Base-by-base conservation (phyloP, 2,888 invertebrate genomes). In the Calameuta pallipes region DNA sequence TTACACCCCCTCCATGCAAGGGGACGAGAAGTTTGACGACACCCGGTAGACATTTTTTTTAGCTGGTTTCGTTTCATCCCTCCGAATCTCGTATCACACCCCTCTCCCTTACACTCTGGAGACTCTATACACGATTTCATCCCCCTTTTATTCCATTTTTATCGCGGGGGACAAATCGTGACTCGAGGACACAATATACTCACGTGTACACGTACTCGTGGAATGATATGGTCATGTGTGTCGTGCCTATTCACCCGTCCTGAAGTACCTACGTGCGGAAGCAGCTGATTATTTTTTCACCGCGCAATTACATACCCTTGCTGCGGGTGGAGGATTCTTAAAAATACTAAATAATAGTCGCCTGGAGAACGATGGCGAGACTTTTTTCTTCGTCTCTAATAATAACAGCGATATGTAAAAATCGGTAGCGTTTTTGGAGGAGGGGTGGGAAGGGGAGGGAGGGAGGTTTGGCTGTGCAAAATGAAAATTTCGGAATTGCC, bases 221-320 rank as follows among this genome's bases (percentile, higher is more conserved):
- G 74, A 74, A 41, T 15, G 9, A 41, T 11, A 56, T 2, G 31
- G 36, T 30, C 41, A 69, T 34, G 76, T 68, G 30, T 56, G 23
- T 15, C 23, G 23, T n/a, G 34, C 15, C 70, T 78, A 71, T 75
- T 76, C 73, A 75, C 56, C 71, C 56, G 12, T 1, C 56, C 34
- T n/a, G 37, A 69, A 79, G 71, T 23, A 56, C 23, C 56, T 23
- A 56, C 79, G 79, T 77, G 79, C 73, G 73, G 69, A 56, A 74
- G 33, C 75, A 79, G 85, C 86, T 88, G 88, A 89, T 90, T 89
- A 89, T 87, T 89, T 89, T 90, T 89, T 89, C 84, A 90, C 84
- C 83, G 82, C 82, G 85, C 88, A 89, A 89, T 89, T 89, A 88
- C 86, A 83, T 82, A 80, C 81, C 78, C 78, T 56, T 0, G 0